Conservation (phyloP, 2,113 vertebrate species). For the Xenopus borealis region DNA sequence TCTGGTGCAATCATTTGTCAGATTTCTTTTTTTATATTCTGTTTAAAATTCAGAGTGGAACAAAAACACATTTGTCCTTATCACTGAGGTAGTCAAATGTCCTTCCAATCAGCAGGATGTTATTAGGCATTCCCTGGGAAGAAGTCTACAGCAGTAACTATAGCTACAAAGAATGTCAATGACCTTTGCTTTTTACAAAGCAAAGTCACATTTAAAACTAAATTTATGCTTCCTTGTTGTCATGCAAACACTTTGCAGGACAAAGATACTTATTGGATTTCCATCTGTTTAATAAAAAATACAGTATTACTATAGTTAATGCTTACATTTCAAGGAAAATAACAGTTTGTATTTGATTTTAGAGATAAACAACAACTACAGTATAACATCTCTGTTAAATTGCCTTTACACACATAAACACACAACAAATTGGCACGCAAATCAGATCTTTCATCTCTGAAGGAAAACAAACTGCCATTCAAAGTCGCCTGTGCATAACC, state of each 20-base stretch:
- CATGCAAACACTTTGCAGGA: slow-evolving; percentile 42
- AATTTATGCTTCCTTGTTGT: slow-evolving; percentile 48
- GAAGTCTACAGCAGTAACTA: slow-evolving; percentile 57
- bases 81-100: slow-evolving; percentile 48
- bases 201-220: slow-evolving; percentile 40
- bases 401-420: too few species aligned
- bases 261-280: slow-evolving; percentile 4
- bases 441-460: too few species aligned
- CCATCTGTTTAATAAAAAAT: slow-evolving; percentile 9
- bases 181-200: slow-evolving; percentile 49
- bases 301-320: not conserved
- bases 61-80: slow-evolving; percentile 48
- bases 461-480: too few species aligned
- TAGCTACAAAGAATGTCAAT: slow-evolving; percentile 57
- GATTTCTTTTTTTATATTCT: too few species aligned
- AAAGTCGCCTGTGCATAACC: too few species aligned
- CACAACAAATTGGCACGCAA: too few species aligned
- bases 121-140: slow-evolving; percentile 54
- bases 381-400: too few species aligned
- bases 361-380: too few species aligned
- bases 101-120: slow-evolving; percentile 49
- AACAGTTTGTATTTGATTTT: too few species aligned
- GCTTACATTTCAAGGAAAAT: not conserved
- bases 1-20: too few species aligned
- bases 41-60: not conserved